phyloP scores from a whole-genome alignment of 1,140 invertebrate genomes.

The Danaus plexippus region DNA sequence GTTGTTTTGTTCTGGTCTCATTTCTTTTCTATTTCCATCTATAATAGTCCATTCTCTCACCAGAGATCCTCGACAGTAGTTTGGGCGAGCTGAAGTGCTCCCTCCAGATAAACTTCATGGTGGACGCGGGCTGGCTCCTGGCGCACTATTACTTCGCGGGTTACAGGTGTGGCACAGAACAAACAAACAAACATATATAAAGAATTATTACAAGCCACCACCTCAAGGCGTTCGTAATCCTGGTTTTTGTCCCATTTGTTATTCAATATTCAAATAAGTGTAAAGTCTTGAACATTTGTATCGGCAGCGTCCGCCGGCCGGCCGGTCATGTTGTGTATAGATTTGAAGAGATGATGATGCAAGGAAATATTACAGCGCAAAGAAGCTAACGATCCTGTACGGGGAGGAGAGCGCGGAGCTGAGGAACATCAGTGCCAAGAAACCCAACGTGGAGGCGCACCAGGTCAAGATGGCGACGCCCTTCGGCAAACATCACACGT shows the following conservation, averaged over 20 bases:
- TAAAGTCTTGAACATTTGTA: too few species aligned
- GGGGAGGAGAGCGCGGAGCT: slow-evolving; percentile 80
- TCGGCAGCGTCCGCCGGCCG: too few species aligned
- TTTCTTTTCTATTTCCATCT: too few species aligned
- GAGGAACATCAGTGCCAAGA: slow-evolving; percentile 67
- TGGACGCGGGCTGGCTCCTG: slow-evolving; percentile 89
- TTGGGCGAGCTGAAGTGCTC: slow-evolving; percentile 81
- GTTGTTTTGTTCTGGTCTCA: too few species aligned
- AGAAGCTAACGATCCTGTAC: slow-evolving; percentile 84
- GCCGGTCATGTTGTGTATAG: too few species aligned
- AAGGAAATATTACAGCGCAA: slow-evolving; percentile 69
- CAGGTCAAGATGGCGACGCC: slow-evolving; percentile 81
- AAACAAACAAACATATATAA: slow-evolving; percentile 21
- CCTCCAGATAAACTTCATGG: slow-evolving; percentile 94
- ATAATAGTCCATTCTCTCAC: too few species aligned
- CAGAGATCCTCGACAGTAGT: slow-evolving; percentile 83
- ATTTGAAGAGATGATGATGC: too few species aligned
- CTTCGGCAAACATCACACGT: slow-evolving; percentile 93
- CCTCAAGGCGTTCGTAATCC: not conserved
- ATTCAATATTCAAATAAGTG: too few species aligned
- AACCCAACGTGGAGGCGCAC: slow-evolving; percentile 77
- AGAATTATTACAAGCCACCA: not conserved
- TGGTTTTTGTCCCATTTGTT: not conserved
- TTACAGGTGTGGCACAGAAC: slow-evolving; percentile 66
- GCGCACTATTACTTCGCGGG: slow-evolving; percentile 83